These are phyloP conservation scores for Polyommatus iphigenia DNA, from an alignment of 2,888 invertebrate species.

Conservation along the genomic window DNA sequence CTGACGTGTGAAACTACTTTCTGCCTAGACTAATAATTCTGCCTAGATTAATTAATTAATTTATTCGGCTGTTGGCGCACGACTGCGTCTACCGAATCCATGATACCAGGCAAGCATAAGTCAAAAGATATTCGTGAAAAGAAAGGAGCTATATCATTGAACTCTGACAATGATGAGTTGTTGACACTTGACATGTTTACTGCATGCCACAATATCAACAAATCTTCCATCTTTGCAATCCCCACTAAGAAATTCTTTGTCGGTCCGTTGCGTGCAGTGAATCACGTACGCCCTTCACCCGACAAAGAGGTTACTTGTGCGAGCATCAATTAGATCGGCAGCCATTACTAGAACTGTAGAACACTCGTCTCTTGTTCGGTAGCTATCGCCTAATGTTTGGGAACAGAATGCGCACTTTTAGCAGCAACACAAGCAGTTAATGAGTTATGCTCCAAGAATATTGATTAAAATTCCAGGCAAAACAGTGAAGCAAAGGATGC, in stretches of 20 bases:
- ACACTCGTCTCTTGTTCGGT: not conserved
- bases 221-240: not conserved
- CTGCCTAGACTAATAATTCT: not conserved
- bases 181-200: not conserved
- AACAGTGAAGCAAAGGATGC: not conserved
- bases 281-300: slow-evolving; percentile 40
- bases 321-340: slow-evolving; percentile 1
- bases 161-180: not conserved
- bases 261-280: slow-evolving; percentile 32
- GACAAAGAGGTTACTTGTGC: slow-evolving; percentile 20
- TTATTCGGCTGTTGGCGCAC: not conserved
- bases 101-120: not conserved
- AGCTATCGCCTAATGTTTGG: not conserved
- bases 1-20: not conserved
- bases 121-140: not conserved
- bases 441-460: not conserved
- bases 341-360: not conserved
- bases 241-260: slow-evolving; percentile 5
- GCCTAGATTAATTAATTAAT: not conserved
- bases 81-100: not conserved
- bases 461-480: not conserved
- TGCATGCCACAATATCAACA: not conserved
- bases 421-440: too few species aligned
- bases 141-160: not conserved
- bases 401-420: too few species aligned